These are phyloP conservation scores for Ctenochaetus hawaiiensis DNA, from an alignment of 2,797 vertebrate species.

Conservation along the genomic window DNA sequence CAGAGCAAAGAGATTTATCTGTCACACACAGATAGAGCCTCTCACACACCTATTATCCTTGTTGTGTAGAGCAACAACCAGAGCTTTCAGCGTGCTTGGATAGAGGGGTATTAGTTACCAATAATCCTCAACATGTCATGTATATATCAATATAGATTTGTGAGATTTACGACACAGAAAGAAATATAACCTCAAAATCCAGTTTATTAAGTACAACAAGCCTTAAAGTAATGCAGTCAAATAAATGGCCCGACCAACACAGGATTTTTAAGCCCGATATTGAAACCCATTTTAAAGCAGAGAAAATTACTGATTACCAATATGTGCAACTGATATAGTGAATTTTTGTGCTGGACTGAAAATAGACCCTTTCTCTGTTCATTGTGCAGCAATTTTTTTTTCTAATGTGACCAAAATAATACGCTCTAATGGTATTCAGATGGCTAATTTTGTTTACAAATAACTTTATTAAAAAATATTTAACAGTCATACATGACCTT, in stretches of 20 bases:
- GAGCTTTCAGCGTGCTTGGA: neutral
- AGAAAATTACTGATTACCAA: no score
- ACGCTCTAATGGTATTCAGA: no score
- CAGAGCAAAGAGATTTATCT: slow-evolving; percentile 53
- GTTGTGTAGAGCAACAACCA: slow-evolving; percentile 28
- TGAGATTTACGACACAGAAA: neutral
- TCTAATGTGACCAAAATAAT: no score
- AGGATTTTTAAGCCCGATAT: no score
- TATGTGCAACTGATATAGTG: no score
- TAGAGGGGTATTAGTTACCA: slow-evolving; percentile 2
- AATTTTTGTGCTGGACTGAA: no score
- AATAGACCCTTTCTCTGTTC: no score
- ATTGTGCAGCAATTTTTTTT: no score
- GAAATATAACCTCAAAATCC: neutral
- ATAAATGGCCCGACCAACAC: neutral
- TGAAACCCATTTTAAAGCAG: no score
- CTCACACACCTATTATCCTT: slow-evolving; percentile 18
- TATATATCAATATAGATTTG: neutral
- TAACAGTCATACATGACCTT: no score
- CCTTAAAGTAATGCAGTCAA: neutral
- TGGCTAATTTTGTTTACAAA: no score
- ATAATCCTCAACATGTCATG: neutral
- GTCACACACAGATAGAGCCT: slow-evolving; percentile 37
- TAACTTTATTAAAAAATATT: no score
- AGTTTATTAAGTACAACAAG: neutral